Conservation (phyloP, 2,888 invertebrate genomes). For the Drosophila diplacantha region DNA sequence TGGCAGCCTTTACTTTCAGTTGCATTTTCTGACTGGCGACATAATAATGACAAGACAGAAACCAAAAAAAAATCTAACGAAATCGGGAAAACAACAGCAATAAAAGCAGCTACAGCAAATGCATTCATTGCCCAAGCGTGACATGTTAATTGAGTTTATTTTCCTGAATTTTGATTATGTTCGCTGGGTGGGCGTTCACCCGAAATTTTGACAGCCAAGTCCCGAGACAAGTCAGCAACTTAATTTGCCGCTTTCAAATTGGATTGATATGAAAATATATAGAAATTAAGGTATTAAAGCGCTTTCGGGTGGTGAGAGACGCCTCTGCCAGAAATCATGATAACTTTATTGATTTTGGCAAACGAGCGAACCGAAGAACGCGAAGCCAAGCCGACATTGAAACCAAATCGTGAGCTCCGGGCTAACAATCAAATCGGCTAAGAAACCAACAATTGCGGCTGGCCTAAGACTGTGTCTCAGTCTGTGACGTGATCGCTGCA, state of each 20-base stretch:
- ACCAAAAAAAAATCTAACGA: constrained; percentile 21
- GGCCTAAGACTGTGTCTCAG: constrained; percentile 34
- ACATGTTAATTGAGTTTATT: constrained; percentile 65
- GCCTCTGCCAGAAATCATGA: constrained; percentile 56
- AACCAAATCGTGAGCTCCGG: constrained; percentile 63
- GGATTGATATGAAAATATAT: constrained; percentile 46
- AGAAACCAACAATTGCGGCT: constrained; percentile 59
- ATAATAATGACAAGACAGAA: constrained; percentile 66
- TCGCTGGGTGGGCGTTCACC: constrained; percentile 61
- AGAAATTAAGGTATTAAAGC: constrained; percentile 45
- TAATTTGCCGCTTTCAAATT: constrained; percentile 62
- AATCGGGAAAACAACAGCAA: constrained; percentile 23
- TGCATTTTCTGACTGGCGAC: constrained; percentile 67
- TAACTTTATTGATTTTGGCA: constrained; percentile 69
- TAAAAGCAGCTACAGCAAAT: constrained; percentile 30
- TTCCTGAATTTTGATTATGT: constrained; percentile 37
- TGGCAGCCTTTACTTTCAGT: constrained; percentile 64
- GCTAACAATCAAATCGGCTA: constrained; percentile 60
- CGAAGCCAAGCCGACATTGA: constrained; percentile 54
- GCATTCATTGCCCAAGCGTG: constrained; percentile 67
- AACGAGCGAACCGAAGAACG: constrained; percentile 38
- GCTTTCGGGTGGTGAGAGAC: constrained; percentile 37
- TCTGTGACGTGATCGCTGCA: constrained; percentile 75
- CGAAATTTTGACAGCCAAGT: constrained; percentile 55
- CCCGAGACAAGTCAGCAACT: constrained; percentile 25